Evolutionary conservation across 1,140 invertebrate species (phyloP).

Genomic region (Cotesia chilonis): DNA sequence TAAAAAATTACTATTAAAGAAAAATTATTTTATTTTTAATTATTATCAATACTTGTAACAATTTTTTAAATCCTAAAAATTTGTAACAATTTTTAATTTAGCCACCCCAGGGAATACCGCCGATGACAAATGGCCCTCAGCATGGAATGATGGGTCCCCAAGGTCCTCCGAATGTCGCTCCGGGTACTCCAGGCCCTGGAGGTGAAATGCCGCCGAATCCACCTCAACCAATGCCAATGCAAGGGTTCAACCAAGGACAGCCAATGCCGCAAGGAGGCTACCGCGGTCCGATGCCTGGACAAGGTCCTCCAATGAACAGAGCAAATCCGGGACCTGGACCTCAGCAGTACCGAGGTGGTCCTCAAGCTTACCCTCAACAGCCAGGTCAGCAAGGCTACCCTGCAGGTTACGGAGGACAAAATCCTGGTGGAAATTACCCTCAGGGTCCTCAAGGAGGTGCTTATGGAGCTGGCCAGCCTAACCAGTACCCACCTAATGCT

Average conservation of each 20-base stretch:
- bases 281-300: constrained; percentile 62
- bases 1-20: no score
- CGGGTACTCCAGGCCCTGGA: constrained; percentile 57
- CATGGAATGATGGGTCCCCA: constrained; percentile 65
- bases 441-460: constrained; percentile 60
- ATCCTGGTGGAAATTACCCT: constrained; percentile 57
- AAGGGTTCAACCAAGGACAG: constrained; percentile 67
- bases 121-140: constrained; percentile 64
- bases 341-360: constrained; percentile 63
- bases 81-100: constrained; percentile 38
- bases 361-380: constrained; percentile 70
- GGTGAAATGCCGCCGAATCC: constrained; percentile 63
- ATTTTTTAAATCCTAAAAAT: not conserved
- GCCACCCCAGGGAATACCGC: constrained; percentile 67
- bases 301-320: constrained; percentile 59
- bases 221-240: constrained; percentile 66
- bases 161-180: constrained; percentile 55
- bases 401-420: constrained; percentile 63
- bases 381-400: constrained; percentile 68
- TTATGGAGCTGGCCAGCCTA: constrained; percentile 58
- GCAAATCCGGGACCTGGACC: constrained; percentile 58
- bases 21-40: no score
- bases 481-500: constrained; percentile 60
- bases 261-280: constrained; percentile 63
- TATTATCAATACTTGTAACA: no score